A percentile compares a stretch with the other conserved stretches of the same genome.
Conservation (phyloP, 1,140 invertebrate genomes). For the Drosophila triauraria region DNA sequence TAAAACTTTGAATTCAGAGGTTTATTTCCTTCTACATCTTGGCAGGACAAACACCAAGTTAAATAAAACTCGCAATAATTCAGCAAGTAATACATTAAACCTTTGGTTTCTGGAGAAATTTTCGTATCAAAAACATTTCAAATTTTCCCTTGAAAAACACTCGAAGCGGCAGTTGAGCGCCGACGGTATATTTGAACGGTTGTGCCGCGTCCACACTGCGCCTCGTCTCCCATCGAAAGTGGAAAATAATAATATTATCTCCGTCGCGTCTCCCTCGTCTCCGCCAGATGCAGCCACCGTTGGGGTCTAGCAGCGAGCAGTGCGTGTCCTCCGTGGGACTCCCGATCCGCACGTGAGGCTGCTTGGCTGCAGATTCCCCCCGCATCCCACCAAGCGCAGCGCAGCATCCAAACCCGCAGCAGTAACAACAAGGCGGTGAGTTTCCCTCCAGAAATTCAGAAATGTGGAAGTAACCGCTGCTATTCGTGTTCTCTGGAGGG, state of each 20-base stretch:
- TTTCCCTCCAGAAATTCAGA: constrained; percentile 5
- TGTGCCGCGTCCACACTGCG: background rate
- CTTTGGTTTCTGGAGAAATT: background rate
- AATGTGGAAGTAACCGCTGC: background rate
- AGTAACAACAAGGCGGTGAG: constrained; percentile 18
- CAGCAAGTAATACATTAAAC: background rate
- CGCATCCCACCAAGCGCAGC: constrained; percentile 2
- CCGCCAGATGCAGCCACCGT: constrained; percentile 18
- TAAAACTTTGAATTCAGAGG: background rate
- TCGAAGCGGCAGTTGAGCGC: background rate
- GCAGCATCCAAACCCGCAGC: constrained; percentile 9
- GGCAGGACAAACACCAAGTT: background rate
- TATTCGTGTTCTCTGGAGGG: background rate
- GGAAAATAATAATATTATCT: background rate
- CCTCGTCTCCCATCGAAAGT: background rate
- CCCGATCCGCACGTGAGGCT: constrained; percentile 20
- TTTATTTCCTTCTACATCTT: background rate
- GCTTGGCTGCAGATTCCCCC: constrained; percentile 6
- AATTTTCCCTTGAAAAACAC: background rate
- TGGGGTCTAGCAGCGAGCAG: constrained; percentile 4
- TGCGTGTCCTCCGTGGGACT: constrained; percentile 28
- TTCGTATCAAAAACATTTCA: background rate
- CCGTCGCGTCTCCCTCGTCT: constrained; percentile 4
- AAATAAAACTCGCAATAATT: no score
- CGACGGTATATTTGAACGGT: constrained; percentile 12